Evolutionary conservation across 2,797 vertebrate species (phyloP).

Genomic region (Knipowitschia caucasica): DNA sequence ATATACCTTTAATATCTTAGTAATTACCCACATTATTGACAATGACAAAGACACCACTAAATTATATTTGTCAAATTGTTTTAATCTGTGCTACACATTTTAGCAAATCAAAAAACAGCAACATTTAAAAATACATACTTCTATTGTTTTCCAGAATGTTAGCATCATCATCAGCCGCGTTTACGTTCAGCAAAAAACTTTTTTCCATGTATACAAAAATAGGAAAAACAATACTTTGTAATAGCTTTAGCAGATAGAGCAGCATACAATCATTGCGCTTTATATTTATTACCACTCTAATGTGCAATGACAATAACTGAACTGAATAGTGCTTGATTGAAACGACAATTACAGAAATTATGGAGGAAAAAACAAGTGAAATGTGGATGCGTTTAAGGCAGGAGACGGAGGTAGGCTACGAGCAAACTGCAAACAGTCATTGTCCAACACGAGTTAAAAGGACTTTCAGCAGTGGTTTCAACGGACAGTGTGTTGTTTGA

Average conservation of each 20-base stretch:
- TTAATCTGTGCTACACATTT: conserved; percentile 75
- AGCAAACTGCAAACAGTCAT: not conserved
- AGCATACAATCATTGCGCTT: conserved; percentile 66
- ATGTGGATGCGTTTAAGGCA: conserved; percentile 34
- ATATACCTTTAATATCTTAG: too few species aligned
- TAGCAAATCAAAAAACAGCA: conserved; percentile 72
- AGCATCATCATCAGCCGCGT: conserved; percentile 61
- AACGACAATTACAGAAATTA: conserved; percentile 42
- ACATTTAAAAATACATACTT: conserved; percentile 75
- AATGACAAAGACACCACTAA: too few species aligned
- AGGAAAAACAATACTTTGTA: conserved; percentile 64
- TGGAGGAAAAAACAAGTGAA: conserved; percentile 31
- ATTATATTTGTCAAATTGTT: too few species aligned
- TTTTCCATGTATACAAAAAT: conserved; percentile 54
- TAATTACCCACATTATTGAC: too few species aligned
- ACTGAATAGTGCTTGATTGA: conserved; percentile 55
- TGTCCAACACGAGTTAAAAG: not conserved
- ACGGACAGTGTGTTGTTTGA: not conserved
- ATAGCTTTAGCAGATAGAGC: conserved; percentile 70
- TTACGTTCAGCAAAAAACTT: conserved; percentile 68
- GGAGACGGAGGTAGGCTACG: conserved; percentile 25
- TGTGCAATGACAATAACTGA: conserved; percentile 67
- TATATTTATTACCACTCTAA: conserved; percentile 32
- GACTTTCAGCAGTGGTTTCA: too few species aligned
- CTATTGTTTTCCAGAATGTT: conserved; percentile 65